Evolutionary conservation across 2,113 vertebrate genomes (phyloP).

Genomic region (Octodon degus): DNA sequence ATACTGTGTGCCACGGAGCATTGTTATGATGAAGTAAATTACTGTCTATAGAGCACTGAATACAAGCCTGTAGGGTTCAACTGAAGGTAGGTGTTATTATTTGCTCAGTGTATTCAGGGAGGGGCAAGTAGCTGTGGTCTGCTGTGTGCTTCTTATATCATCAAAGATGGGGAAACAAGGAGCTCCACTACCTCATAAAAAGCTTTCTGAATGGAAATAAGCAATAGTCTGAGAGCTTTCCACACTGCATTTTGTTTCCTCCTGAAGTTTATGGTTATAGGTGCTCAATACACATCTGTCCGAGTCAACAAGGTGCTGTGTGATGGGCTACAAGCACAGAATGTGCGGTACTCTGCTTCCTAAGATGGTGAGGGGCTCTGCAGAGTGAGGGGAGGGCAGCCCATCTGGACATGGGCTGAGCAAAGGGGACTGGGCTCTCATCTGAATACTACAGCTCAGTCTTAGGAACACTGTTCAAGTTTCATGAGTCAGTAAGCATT

Average conservation of each 20-base stretch:
- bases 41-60: slow-evolving; percentile 17
- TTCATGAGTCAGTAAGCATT: slow-evolving; percentile 72
- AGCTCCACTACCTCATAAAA: background rate
- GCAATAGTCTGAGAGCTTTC: background rate
- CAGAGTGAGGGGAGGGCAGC: background rate
- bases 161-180: background rate
- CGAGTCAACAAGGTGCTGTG: background rate
- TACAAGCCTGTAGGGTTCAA: slow-evolving; percentile 13
- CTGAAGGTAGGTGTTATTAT: slow-evolving; percentile 30
- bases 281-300: background rate
- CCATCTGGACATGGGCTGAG: background rate
- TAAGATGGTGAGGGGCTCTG: background rate
- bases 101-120: background rate
- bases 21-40: slow-evolving; percentile 56
- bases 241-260: background rate
- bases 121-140: background rate
- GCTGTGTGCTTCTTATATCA: background rate
- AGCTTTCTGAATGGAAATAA: background rate
- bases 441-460: slow-evolving; percentile 52
- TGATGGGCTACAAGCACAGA: background rate
- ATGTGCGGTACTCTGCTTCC: background rate
- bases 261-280: background rate
- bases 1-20: slow-evolving; percentile 12
- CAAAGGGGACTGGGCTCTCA: background rate
- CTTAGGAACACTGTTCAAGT: slow-evolving; percentile 69